phyloP scores from a whole-genome alignment of 2,888 invertebrate genomes.

The Volucella inflata region DNA sequence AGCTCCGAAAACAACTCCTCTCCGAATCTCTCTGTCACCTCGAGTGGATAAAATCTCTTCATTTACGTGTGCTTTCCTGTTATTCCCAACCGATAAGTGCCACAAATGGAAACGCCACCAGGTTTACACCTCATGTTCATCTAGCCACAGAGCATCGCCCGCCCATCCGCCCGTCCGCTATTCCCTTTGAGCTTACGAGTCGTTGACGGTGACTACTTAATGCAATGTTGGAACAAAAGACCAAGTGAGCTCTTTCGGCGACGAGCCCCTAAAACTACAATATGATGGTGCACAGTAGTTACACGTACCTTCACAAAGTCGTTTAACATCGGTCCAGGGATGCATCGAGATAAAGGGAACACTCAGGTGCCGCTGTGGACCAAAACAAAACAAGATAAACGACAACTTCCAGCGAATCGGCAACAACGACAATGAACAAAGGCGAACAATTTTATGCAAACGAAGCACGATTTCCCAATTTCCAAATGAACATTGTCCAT shows the following conservation, averaged over 20 bases:
- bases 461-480: constrained; percentile 73
- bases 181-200: constrained; percentile 16
- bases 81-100: constrained; percentile 61
- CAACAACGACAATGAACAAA: constrained; percentile 52
- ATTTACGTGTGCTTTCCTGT: constrained; percentile 56
- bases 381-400: constrained; percentile 67
- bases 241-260: constrained; percentile 47
- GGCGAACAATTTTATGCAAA: constrained; percentile 67
- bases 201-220: constrained; percentile 70
- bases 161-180: not conserved
- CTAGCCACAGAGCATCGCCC: constrained; percentile 1
- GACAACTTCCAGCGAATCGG: constrained; percentile 51
- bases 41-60: constrained; percentile 67
- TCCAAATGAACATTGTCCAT: constrained; percentile 67
- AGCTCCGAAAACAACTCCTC: constrained; percentile 30
- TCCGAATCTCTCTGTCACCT: constrained; percentile 52
- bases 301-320: not conserved
- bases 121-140: constrained; percentile 32
- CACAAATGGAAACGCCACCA: constrained; percentile 55
- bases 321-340: constrained; percentile 25
- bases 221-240: constrained; percentile 74
- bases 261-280: constrained; percentile 47
- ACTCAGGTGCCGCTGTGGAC: constrained; percentile 29
- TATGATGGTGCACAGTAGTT: constrained; percentile 35
- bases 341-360: not conserved